A percentile compares a stretch with the other conserved stretches of the same genome.
Conservation (phyloP, 2,113 vertebrate genomes). For the Cryptotis parvus region DNA sequence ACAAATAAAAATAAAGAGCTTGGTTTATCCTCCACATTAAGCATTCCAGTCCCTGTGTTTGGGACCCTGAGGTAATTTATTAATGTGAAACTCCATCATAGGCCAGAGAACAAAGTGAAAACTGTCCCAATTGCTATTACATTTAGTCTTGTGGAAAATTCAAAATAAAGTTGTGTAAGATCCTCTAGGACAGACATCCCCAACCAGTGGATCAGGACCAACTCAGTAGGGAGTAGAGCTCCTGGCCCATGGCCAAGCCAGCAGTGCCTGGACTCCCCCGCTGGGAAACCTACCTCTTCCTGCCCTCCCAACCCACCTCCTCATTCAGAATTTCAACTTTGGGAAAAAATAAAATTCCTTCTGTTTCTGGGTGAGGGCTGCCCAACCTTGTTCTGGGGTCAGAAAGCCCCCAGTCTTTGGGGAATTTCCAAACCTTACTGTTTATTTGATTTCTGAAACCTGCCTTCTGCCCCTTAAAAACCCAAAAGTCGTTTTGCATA, state of each 20-base stretch:
- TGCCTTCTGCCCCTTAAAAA: slow-evolving; percentile 54
- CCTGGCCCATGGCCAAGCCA: background rate
- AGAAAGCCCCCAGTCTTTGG: slow-evolving; percentile 65
- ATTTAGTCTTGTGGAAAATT: slow-evolving; percentile 23
- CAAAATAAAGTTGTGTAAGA: slow-evolving; percentile 12
- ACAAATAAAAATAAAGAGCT: no score
- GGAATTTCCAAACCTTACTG: slow-evolving; percentile 74
- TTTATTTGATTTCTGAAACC: slow-evolving; percentile 75
- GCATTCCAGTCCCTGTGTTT: background rate
- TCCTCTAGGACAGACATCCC: background rate
- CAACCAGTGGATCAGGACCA: slow-evolving; percentile 51
- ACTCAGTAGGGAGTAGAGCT: background rate
- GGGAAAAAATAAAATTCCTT: background rate
- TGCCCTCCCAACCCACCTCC: fast-evolving
- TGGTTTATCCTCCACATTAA: background rate
- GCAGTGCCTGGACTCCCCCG: background rate
- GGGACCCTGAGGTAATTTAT: background rate
- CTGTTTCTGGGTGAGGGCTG: background rate
- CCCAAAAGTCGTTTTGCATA: slow-evolving; percentile 70
- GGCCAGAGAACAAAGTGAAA: background rate
- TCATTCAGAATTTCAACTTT: background rate
- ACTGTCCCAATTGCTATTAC: background rate
- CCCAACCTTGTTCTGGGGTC: background rate
- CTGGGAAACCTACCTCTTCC: background rate
- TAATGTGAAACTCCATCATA: background rate